These are phyloP conservation scores for Heterohyrax brucei DNA, from an alignment of 2,797 vertebrate genomes.

Conservation along the genomic window DNA sequence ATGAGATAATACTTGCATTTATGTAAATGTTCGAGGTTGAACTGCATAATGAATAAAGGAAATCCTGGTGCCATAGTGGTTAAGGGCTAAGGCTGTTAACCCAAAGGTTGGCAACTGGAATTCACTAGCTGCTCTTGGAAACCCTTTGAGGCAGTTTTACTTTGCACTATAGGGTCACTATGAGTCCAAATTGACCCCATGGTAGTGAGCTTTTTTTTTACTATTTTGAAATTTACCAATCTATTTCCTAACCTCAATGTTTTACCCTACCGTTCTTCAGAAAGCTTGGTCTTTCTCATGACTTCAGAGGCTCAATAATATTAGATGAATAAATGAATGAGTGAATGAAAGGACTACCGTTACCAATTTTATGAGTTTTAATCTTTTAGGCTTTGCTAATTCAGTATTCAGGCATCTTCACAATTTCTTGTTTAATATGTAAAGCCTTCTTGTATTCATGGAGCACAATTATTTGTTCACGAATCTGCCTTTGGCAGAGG, in stretches of 20 bases:
- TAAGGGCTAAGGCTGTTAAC: too few species aligned
- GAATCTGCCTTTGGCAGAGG: conserved; percentile 15
- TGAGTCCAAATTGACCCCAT: too few species aligned
- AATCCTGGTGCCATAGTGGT: too few species aligned
- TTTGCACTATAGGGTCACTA: too few species aligned
- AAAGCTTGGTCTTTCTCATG: background rate
- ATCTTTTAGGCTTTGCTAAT: conserved; percentile 45
- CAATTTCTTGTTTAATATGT: conserved; percentile 55
- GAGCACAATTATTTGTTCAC: conserved; percentile 67
- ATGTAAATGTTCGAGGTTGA: conserved; percentile 10
- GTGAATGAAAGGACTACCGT: background rate
- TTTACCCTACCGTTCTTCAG: background rate
- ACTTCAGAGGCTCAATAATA: background rate
- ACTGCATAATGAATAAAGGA: background rate
- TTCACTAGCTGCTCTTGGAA: too few species aligned
- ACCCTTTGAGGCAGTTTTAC: too few species aligned
- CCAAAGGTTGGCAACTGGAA: too few species aligned
- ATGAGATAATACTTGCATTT: background rate
- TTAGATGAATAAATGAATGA: background rate
- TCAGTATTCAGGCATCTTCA: conserved; percentile 17
- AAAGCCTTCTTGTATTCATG: background rate
- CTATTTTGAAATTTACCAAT: background rate
- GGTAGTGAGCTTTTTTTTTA: too few species aligned
- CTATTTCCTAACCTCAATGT: background rate
- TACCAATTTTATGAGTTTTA: conserved; percentile 24